phyloP scores from a whole-genome alignment of 2,113 vertebrate species.

The Cephalopterus ornatus region DNA sequence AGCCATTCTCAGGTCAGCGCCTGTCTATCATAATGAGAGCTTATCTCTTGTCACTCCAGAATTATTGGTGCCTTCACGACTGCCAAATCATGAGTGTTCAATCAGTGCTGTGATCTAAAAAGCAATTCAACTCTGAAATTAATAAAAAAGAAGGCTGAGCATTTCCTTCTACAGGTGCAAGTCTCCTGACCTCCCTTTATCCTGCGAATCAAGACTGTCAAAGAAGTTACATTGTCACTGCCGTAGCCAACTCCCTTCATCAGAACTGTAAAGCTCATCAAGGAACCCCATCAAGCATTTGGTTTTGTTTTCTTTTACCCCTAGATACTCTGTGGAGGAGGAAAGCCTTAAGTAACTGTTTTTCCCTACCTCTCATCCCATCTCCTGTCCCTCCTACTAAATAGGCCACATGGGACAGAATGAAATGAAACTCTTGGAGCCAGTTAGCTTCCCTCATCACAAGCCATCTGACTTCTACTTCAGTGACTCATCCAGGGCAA shows the following conservation, averaged over 20 bases:
- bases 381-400: neutral
- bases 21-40: neutral
- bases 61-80: neutral
- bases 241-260: neutral
- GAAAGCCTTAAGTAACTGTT: neutral
- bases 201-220: neutral
- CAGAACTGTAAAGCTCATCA: neutral
- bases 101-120: neutral
- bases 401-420: neutral
- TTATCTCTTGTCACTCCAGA: neutral
- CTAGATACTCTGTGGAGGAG: neutral
- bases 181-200: neutral
- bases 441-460: neutral
- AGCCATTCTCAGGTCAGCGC: neutral
- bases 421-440: neutral
- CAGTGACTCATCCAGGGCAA: slow-evolving; percentile 9
- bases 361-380: neutral
- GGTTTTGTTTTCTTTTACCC: neutral
- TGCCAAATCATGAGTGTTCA: neutral
- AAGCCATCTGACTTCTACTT: neutral
- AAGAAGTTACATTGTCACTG: neutral
- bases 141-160: neutral
- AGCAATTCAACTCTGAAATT: neutral
- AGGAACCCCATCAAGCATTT: neutral
- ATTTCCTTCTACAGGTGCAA: neutral